A percentile compares a stretch with the other conserved stretches of the same genome.
These are phyloP conservation scores for Oscheius sp. DNA, from an alignment of 2,888 invertebrate species.

Conservation along the genomic window DNA sequence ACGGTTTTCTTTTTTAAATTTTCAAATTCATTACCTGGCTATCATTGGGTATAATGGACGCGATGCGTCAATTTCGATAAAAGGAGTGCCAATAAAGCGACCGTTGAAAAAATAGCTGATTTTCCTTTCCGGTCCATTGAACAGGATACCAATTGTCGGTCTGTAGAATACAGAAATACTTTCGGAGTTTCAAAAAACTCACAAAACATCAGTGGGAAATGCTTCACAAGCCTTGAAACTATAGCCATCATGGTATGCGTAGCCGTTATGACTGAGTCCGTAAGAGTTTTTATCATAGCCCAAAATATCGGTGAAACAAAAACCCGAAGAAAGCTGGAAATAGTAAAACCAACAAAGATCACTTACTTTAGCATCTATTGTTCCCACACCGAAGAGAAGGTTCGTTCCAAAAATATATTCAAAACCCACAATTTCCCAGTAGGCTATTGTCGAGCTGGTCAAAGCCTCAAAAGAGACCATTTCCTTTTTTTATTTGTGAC, in stretches of 20 bases:
- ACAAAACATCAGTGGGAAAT: neutral
- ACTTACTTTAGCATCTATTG: conserved; percentile 26
- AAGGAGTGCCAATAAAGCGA: conserved; percentile 34
- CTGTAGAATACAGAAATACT: neutral
- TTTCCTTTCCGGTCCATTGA: conserved; percentile 30
- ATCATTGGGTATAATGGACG: conserved; percentile 34
- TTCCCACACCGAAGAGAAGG: conserved; percentile 58
- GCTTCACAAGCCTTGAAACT: conserved; percentile 1
- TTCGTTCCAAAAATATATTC: conserved; percentile 51
- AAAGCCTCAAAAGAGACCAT: conserved; percentile 28
- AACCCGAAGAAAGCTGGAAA: conserved; percentile 14
- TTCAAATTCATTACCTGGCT: conserved; percentile 36
- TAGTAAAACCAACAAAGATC: no score
- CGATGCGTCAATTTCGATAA: conserved; percentile 31
- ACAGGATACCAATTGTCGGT: conserved; percentile 30
- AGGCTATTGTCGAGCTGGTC: conserved; percentile 39
- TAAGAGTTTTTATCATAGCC: conserved; percentile 36
- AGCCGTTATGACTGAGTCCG: conserved; percentile 32
- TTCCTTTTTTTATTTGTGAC: neutral
- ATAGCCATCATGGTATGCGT: conserved; percentile 32
- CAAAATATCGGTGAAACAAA: conserved; percentile 31
- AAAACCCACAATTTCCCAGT: conserved; percentile 53
- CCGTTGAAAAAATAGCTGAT: conserved; percentile 34
- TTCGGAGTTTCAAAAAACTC: neutral
- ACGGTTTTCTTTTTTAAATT: no score